Base-by-base conservation (phyloP, 2,113 vertebrate genomes). In the Menura novaehollandiae region DNA sequence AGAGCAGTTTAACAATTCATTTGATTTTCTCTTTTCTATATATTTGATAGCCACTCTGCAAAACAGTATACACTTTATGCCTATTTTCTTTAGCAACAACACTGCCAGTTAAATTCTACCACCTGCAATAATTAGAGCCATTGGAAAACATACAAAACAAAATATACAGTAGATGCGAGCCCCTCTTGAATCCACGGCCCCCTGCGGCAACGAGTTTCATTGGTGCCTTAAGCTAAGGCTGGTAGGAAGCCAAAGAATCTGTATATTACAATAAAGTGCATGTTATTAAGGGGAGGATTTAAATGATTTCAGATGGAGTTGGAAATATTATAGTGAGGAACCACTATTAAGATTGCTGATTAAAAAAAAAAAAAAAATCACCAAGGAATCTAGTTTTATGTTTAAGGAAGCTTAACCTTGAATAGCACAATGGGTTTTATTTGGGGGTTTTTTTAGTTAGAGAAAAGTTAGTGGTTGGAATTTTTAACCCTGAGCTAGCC, bases 381-480 rank as follows among this genome's bases (percentile, higher is more conserved):
- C 95, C 32, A 59, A 96, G 88, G 95, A 95, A 97, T 97, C 90
- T 85, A 91, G 86, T 95, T 97, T 97, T 96, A 96, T 96, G 86
- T 97, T 98, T 97, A 96, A 97, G 91, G 94, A 97, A 97, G 66
- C 92, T 95, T 95, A 97, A 97, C 94, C 91, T 97, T 97, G 95
- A 97, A 97, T 94, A 95, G 83, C 74, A 95, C 83, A 97, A 95
- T 77, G 85, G 94, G 83, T 93, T 95, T 93, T 95, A 96, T 91
- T 93, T 97, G 79, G 86, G 86, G 85, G 41, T 11, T 94, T 82
- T 96, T 97, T 96, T 80, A 91, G 91, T 97, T 95, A 85, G 66
- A 97, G 95, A 92, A 96, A 98, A 97, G 96, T 96, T 87, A 97
- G 95, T 89, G 77, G 95, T 49, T 92, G 95, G 90, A 86, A 97